Percentiles rank a stretch among this genome's conserved stretches.
These are phyloP conservation scores for Zaprionus davidi DNA, from an alignment of 1,140 invertebrate species.

Conservation along the genomic window DNA sequence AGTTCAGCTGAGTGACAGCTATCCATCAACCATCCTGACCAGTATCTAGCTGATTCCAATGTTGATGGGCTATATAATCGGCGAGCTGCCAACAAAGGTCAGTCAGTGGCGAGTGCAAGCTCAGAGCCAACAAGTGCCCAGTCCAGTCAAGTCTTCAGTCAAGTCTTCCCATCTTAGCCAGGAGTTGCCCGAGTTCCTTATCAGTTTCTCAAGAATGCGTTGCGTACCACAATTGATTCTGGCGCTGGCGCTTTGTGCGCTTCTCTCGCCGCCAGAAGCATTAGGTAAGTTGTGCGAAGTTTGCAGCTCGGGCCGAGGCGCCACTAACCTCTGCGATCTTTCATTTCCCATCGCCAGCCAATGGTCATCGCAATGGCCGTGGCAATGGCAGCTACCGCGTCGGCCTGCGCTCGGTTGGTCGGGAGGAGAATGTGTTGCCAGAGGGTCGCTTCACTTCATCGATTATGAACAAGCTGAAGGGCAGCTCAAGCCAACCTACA, in stretches of 20 bases:
- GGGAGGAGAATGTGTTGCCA: constrained; percentile 24
- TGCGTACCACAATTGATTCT: constrained; percentile 52
- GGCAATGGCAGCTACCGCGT: constrained; percentile 34
- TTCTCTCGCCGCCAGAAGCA: constrained; percentile 39
- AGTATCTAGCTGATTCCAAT: constrained; percentile 3
- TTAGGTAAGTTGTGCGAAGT: constrained; percentile 48
- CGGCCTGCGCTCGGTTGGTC: constrained; percentile 27
- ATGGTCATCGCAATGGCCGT: neutral
- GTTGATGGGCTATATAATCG: constrained; percentile 70
- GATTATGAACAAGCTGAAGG: constrained; percentile 61
- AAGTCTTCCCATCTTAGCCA: neutral
- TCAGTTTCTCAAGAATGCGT: constrained; percentile 44
- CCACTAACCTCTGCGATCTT: neutral
- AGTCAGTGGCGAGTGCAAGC: constrained; percentile 75
- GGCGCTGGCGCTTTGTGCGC: constrained; percentile 63
- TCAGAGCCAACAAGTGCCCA: constrained; percentile 62
- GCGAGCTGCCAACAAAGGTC: constrained; percentile 35
- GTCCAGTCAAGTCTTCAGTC: neutral
- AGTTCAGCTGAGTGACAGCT: constrained; percentile 23
- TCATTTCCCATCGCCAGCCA: constrained; percentile 7
- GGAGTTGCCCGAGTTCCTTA: neutral
- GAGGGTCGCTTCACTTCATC: constrained; percentile 59
- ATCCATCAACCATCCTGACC: constrained; percentile 61
- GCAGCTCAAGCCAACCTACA: constrained; percentile 21
- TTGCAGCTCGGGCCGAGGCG: neutral